These are phyloP conservation scores for Bettongia penicillata DNA, from an alignment of 2,113 vertebrate genomes.

Conservation along the genomic window DNA sequence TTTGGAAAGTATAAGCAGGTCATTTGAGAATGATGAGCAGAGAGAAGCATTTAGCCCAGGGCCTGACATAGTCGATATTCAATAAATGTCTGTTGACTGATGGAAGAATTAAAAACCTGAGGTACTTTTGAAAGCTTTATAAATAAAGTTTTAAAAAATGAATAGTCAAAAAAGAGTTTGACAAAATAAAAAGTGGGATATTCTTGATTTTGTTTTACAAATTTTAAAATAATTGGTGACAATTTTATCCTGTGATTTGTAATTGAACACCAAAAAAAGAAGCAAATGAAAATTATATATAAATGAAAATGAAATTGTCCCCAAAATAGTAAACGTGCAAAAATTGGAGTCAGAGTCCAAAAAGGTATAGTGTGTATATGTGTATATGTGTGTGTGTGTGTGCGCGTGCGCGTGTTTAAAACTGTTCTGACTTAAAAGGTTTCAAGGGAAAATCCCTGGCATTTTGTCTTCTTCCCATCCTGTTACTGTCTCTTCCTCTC, in stretches of 20 bases:
- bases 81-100: no score
- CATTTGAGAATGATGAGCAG: no score
- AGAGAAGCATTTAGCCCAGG: no score
- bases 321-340: neutral
- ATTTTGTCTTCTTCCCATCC: neutral
- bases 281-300: slow-evolving; percentile 12
- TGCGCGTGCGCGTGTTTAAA: neutral
- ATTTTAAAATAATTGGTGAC: neutral
- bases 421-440: neutral
- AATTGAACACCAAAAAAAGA: neutral
- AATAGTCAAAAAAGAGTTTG: neutral
- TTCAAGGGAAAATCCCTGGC: neutral
- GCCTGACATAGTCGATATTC: no score
- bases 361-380: neutral
- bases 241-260: neutral
- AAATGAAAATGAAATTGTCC: neutral
- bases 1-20: no score
- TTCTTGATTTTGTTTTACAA: neutral
- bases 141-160: neutral
- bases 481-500: neutral
- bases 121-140: neutral
- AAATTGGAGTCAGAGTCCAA: neutral
- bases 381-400: no score
- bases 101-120: neutral
- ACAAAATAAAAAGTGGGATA: neutral